These are phyloP conservation scores for Amphipoea lucens DNA, from an alignment of 2,888 invertebrate genomes.

Conservation along the genomic window DNA sequence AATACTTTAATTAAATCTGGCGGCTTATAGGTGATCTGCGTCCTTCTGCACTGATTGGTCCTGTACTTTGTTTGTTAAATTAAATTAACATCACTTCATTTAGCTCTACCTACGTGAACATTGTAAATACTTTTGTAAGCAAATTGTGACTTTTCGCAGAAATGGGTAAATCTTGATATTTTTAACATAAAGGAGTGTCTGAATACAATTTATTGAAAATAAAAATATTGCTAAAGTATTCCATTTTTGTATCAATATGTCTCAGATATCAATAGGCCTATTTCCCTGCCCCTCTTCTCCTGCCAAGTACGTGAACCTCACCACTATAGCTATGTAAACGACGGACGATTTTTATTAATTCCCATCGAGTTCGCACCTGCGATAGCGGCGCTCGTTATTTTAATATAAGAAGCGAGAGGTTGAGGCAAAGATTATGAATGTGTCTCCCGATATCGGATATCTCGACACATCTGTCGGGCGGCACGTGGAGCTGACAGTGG, in stretches of 20 bases:
- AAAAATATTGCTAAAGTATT: slow-evolving; percentile 34
- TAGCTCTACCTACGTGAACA: not conserved
- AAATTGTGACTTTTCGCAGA: slow-evolving; percentile 1
- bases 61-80: slow-evolving; percentile 68
- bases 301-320: slow-evolving; percentile 35
- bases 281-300: slow-evolving; percentile 42
- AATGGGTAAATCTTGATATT: slow-evolving; percentile 35
- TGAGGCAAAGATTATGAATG: slow-evolving; percentile 89
- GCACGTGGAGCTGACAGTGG: slow-evolving; percentile 88
- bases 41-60: slow-evolving; percentile 65
- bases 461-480: slow-evolving; percentile 89
- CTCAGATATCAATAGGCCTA: slow-evolving; percentile 53
- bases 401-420: slow-evolving; percentile 88
- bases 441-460: slow-evolving; percentile 90
- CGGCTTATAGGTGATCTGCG: slow-evolving; percentile 75
- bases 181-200: slow-evolving; percentile 22
- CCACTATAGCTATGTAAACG: slow-evolving; percentile 68
- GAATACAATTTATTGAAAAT: slow-evolving; percentile 9
- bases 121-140: slow-evolving; percentile 12
- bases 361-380: slow-evolving; percentile 83
- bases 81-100: slow-evolving; percentile 56
- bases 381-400: slow-evolving; percentile 81
- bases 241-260: slow-evolving; percentile 43
- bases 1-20: slow-evolving; percentile 85
- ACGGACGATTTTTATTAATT: slow-evolving; percentile 80